phyloP scores from a whole-genome alignment of 1,140 invertebrate genomes.

The Philopotamus ludificatus region DNA sequence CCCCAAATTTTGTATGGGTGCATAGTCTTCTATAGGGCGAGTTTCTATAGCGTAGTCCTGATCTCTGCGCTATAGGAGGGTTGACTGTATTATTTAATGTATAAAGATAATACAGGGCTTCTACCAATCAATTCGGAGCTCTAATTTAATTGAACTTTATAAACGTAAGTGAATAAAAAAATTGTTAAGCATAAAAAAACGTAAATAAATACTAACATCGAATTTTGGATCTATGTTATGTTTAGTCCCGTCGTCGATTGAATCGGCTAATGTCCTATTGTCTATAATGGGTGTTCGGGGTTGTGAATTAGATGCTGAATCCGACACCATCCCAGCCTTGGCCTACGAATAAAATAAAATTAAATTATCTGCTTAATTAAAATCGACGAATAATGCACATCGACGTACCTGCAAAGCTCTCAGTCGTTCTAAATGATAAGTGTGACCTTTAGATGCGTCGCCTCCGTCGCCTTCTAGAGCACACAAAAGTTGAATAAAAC shows the following conservation, averaged over 20 bases:
- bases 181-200: constrained; percentile 28
- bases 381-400: no score
- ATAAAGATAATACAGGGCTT: no score
- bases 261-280: constrained; percentile 48
- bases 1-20: no score
- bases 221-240: constrained; percentile 53
- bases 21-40: no score
- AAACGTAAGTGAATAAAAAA: neutral
- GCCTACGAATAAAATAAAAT: constrained; percentile 43
- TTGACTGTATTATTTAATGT: no score
- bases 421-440: constrained; percentile 52
- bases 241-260: constrained; percentile 46
- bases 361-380: neutral
- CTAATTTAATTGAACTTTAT: no score
- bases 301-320: constrained; percentile 46
- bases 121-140: no score
- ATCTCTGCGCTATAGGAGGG: no score
- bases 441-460: constrained; percentile 51
- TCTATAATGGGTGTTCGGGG: constrained; percentile 50
- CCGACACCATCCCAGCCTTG: constrained; percentile 51
- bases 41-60: no score
- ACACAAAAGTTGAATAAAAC: neutral
- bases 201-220: constrained; percentile 44
- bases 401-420: constrained; percentile 49
- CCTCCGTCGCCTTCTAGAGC: constrained; percentile 46